Evolutionary conservation across 2,113 vertebrate genomes (phyloP), one percentile per base, ranked within the genome.

Genomic region (Carassius auratus): DNA sequence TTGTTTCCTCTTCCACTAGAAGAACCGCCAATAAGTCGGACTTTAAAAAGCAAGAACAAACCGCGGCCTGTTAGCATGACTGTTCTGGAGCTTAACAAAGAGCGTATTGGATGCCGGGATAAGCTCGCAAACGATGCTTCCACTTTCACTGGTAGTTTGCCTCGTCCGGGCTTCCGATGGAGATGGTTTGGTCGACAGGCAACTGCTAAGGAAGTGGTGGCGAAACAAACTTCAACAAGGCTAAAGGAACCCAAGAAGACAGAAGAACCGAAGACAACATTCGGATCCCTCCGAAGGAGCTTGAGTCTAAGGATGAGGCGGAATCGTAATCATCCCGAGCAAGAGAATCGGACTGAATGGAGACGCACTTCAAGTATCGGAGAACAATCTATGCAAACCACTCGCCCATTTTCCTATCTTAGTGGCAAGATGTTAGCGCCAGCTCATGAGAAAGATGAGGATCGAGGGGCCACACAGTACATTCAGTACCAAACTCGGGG

Each of bases 261-360:
- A 0, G 93, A 95, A 4, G 4, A 91, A 8, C 90, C 96, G n/a
- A 95, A 93, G 87, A 93, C 91, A 66, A 95, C 94, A 4, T 89
- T 98, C 17, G 94, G 94, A 17, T 95, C 96, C 7, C 89, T 99
- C 26, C 95, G 94, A 57, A 96, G 98, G 81, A 98, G 97, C 90
- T 95, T 99, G 90, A 99, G 98, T 89, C 94, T 99, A 87, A 94
- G 97, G 33, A 94, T 98, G 90, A 96, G 96, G 59, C 96, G 96
- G 61, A 94, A 95, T 76, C 94, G 94, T 38, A 91, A 50, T 57
- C 85, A 86, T 88, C 88, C 26, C 86, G 92, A 91, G 66, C 79
- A 26, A 0, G 59, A 66, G 38, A 87, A 5, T 42, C 12, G 14
- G 88, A 88, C 19, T 83, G 85, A 61, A 84, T 83, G 86, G 83